phyloP scores from a whole-genome alignment of 2,888 invertebrate genomes.

The Scaptodrosophila latifasciaeformis region DNA sequence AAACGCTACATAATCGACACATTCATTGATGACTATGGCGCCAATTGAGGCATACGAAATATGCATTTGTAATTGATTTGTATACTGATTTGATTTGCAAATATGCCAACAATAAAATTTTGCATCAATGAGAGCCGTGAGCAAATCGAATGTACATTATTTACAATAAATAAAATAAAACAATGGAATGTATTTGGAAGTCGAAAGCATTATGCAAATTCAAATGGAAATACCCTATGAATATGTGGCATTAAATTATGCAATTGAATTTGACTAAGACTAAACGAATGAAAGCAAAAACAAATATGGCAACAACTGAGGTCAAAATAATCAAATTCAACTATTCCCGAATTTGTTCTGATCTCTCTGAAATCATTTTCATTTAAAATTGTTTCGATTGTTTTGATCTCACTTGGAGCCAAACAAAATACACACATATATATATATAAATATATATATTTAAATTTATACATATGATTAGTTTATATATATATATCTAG shows the following conservation, averaged over 20 bases:
- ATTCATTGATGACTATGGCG: slow-evolving; percentile 73
- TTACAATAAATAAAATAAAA: slow-evolving; percentile 10
- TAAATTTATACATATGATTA: background rate
- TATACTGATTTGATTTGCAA: slow-evolving; percentile 11
- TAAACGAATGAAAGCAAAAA: slow-evolving; percentile 8
- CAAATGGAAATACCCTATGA: slow-evolving; percentile 17
- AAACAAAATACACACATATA: slow-evolving; percentile 20
- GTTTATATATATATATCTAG: slow-evolving; percentile 16
- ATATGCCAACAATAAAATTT: slow-evolving; percentile 6
- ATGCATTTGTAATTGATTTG: slow-evolving; percentile 6
- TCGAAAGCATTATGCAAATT: slow-evolving; percentile 9
- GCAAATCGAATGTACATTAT: slow-evolving; percentile 23
- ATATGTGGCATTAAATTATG: too few relatives aligned
- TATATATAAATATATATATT: slow-evolving; percentile 15
- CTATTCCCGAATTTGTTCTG: too few relatives aligned
- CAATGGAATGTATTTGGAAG: slow-evolving; percentile 19
- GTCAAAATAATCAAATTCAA: slow-evolving; percentile 18
- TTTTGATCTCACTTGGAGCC: too few relatives aligned
- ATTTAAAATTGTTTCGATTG: too few relatives aligned
- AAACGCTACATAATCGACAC: slow-evolving; percentile 75
- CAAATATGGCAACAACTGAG: slow-evolving; percentile 25
- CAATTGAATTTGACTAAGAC: slow-evolving; percentile 19
- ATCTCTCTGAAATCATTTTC: too few relatives aligned
- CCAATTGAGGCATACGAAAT: slow-evolving; percentile 64
- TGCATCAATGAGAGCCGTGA: too few relatives aligned